These are phyloP conservation scores for Nycticryphes semicollaris DNA, from an alignment of 2,113 vertebrate genomes.

Conservation along the genomic window DNA sequence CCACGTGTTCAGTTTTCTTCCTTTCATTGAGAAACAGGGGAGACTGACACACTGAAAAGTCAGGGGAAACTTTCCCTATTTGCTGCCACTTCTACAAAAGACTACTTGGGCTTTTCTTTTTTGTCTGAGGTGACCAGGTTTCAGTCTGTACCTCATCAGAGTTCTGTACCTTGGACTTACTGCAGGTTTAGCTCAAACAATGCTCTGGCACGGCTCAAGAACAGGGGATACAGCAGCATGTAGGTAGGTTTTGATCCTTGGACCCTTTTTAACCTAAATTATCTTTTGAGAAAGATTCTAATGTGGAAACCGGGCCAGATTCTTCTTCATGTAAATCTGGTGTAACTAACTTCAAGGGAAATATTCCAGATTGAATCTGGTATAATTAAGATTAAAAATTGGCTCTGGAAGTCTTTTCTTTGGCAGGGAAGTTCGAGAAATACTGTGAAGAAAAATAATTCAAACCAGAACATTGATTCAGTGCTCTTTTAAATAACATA, in stretches of 20 bases:
- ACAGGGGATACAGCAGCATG: not conserved
- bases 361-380: constrained; percentile 41
- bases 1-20: accelerated
- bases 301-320: constrained; percentile 1
- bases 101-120: not conserved
- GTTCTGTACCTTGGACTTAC: not conserved
- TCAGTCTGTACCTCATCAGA: not conserved
- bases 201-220: not conserved
- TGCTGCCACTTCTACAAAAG: not conserved
- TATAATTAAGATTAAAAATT: constrained; percentile 61
- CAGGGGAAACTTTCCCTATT: not conserved
- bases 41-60: not conserved
- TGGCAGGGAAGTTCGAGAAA: constrained; percentile 53
- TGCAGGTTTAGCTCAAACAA: not conserved
- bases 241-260: not conserved
- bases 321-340: constrained; percentile 8
- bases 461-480: constrained; percentile 35
- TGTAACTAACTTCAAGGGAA: constrained; percentile 41
- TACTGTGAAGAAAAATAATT: constrained; percentile 55
- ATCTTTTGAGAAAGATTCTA: not conserved
- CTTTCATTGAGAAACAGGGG: not conserved
- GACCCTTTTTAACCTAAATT: not conserved
- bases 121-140: not conserved
- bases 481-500: constrained; percentile 50
- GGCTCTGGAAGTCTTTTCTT: constrained; percentile 56